phyloP scores from a whole-genome alignment of 1,140 invertebrate species.

The Solen grandis region DNA sequence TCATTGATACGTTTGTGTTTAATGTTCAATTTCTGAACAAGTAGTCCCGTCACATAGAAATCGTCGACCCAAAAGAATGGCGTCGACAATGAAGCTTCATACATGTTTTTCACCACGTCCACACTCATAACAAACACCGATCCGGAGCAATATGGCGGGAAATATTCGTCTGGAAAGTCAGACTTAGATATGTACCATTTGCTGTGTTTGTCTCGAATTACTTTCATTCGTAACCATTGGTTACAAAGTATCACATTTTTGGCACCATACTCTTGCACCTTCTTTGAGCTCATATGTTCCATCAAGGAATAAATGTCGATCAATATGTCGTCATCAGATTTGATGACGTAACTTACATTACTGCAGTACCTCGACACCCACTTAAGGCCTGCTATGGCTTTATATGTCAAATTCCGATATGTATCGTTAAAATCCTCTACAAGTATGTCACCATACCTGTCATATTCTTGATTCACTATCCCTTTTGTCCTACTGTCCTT shows the following conservation, averaged over 20 bases:
- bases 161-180: slow-evolving; percentile 74
- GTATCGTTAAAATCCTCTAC: slow-evolving; percentile 90
- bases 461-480: slow-evolving; percentile 84
- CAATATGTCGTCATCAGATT: slow-evolving; percentile 82
- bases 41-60: slow-evolving; percentile 77
- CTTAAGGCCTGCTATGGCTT: slow-evolving; percentile 92
- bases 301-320: slow-evolving; percentile 82
- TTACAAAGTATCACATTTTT: slow-evolving; percentile 64
- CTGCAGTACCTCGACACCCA: slow-evolving; percentile 87
- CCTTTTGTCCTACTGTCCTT: slow-evolving; percentile 79
- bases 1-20: slow-evolving; percentile 56
- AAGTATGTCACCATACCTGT: slow-evolving; percentile 86
- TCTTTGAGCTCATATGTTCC: slow-evolving; percentile 83
- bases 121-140: slow-evolving; percentile 76
- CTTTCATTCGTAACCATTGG: slow-evolving; percentile 66
- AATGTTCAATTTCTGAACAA: slow-evolving; percentile 58
- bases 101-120: slow-evolving; percentile 73
- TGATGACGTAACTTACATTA: slow-evolving; percentile 82
- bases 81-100: slow-evolving; percentile 60
- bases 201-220: slow-evolving; percentile 72
- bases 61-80: slow-evolving; percentile 78
- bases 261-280: slow-evolving; percentile 47
- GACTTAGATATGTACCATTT: slow-evolving; percentile 76
- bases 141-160: slow-evolving; percentile 79
- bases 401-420: slow-evolving; percentile 93